These are phyloP conservation scores for Aeoliscus strigatus DNA, from an alignment of 2,797 vertebrate species.

Conservation along the genomic window DNA sequence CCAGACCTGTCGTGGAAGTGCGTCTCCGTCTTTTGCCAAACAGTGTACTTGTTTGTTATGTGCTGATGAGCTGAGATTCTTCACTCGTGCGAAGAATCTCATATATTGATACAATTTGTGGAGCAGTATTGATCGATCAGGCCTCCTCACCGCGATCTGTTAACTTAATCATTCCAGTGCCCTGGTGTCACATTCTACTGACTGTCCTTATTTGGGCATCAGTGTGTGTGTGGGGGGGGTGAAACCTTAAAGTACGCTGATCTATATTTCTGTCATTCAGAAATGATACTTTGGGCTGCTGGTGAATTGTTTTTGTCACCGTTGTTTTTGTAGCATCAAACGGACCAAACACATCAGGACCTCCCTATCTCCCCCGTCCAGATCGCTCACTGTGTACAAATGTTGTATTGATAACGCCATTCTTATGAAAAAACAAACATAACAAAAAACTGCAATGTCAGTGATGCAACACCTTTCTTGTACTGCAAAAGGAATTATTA, in stretches of 20 bases:
- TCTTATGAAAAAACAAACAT: constrained; percentile 40
- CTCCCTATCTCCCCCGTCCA: constrained; percentile 33
- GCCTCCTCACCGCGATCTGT: constrained; percentile 2
- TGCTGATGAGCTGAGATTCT: constrained; percentile 1
- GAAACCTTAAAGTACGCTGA: too few relatives aligned
- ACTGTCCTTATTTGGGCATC: too few relatives aligned
- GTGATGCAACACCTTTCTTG: constrained; percentile 63
- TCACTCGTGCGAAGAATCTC: constrained; percentile 9
- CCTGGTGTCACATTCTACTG: background rate
- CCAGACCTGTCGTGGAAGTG: constrained; percentile 3
- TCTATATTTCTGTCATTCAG: too few relatives aligned
- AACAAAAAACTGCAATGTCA: constrained; percentile 9
- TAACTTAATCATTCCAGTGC: constrained; percentile 27
- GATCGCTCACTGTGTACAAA: constrained; percentile 74
- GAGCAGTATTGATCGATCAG: constrained; percentile 28
- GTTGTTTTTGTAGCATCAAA: constrained; percentile 1
- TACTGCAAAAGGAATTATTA: constrained; percentile 76
- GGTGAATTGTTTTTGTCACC: too few relatives aligned
- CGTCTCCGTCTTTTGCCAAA: constrained; percentile 17
- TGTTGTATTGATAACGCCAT: constrained; percentile 66
- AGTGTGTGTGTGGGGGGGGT: too few relatives aligned
- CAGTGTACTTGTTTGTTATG: background rate
- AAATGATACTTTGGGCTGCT: too few relatives aligned
- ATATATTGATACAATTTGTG: constrained; percentile 14
- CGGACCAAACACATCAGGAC: constrained; percentile 42